A percentile compares a stretch with the other conserved stretches of the same genome.
Conservation (phyloP, 2,888 invertebrate genomes). For the Diaperis boleti region DNA sequence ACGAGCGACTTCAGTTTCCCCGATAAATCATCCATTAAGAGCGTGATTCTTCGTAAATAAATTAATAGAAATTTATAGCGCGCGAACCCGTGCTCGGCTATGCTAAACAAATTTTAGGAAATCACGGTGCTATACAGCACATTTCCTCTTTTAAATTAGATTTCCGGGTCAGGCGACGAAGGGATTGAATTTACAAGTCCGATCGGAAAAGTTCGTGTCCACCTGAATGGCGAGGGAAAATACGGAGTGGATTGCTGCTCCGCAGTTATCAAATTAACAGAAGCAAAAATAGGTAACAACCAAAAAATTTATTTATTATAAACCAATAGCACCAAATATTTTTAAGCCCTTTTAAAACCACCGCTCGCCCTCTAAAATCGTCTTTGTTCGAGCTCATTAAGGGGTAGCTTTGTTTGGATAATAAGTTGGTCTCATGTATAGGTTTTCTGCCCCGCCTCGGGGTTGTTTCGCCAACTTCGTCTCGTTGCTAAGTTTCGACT, state of each 20-base stretch:
- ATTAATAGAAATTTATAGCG: conserved; percentile 28
- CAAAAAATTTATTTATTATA: no score
- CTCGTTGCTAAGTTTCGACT: conserved; percentile 23
- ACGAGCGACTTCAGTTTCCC: background rate
- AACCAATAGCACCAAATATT: no score
- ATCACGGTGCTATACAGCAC: conserved; percentile 48
- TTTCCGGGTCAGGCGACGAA: conserved; percentile 49
- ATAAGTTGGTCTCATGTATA: conserved; percentile 37
- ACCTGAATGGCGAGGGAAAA: conserved; percentile 33
- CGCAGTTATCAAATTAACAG: background rate
- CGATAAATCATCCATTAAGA: conserved; percentile 14
- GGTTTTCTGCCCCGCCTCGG: conserved; percentile 25
- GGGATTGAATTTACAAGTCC: conserved; percentile 50
- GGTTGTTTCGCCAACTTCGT: conserved; percentile 26
- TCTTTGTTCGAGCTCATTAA: conserved; percentile 39
- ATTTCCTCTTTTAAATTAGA: conserved; percentile 53
- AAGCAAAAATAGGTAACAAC: background rate
- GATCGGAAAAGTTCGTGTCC: conserved; percentile 45
- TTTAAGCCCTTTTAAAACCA: no score
- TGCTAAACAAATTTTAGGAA: conserved; percentile 48
- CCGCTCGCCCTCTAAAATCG: conserved; percentile 15
- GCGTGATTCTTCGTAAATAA: conserved; percentile 16
- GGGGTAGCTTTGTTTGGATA: conserved; percentile 39
- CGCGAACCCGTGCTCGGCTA: conserved; percentile 2
- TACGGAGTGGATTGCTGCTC: background rate